Conservation (phyloP, 30 jellyfish, hydroid and myxozoan genomes). For the Aurelia sp. region DNA sequence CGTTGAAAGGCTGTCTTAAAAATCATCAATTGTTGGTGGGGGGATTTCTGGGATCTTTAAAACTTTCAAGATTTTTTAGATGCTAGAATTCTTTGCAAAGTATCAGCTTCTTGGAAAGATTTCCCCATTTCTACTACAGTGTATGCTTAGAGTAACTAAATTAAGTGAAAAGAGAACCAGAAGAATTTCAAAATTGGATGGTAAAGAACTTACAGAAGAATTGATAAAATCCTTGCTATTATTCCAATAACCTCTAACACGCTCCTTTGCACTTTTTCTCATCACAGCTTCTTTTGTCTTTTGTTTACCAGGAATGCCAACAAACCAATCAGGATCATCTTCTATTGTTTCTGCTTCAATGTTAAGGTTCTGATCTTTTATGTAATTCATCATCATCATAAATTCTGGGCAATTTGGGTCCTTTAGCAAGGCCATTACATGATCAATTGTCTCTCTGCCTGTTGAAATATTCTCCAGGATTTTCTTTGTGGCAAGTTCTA, state of each 20-base stretch:
- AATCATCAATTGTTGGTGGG: no score
- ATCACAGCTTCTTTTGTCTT: constrained; percentile 76
- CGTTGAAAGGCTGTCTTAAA: no score
- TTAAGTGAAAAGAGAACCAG: no score
- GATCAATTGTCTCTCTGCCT: constrained; percentile 33
- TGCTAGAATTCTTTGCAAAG: no score
- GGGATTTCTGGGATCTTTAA: no score
- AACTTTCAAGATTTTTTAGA: no score
- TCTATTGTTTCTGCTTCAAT: constrained; percentile 78
- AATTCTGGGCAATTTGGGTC: constrained; percentile 78
- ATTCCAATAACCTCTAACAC: constrained; percentile 84
- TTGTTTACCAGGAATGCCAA: constrained; percentile 61
- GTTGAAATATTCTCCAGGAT: constrained; percentile 55
- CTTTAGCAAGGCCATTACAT: constrained; percentile 33
- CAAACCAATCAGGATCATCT: constrained; percentile 98
- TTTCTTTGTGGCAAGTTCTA: constrained; percentile 83
- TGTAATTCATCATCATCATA: constrained; percentile 58
- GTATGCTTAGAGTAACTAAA: no score
- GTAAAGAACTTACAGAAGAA: constrained; percentile 57
- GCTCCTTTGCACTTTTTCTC: constrained; percentile 73
- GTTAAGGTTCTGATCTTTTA: constrained; percentile 48
- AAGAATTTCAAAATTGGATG: not conserved
- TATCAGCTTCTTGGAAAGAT: no score
- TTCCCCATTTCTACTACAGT: no score
- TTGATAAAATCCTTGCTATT: constrained; percentile 78